Base-by-base conservation (phyloP, 2,797 vertebrate species). In the Luscinia megarhynchos region DNA sequence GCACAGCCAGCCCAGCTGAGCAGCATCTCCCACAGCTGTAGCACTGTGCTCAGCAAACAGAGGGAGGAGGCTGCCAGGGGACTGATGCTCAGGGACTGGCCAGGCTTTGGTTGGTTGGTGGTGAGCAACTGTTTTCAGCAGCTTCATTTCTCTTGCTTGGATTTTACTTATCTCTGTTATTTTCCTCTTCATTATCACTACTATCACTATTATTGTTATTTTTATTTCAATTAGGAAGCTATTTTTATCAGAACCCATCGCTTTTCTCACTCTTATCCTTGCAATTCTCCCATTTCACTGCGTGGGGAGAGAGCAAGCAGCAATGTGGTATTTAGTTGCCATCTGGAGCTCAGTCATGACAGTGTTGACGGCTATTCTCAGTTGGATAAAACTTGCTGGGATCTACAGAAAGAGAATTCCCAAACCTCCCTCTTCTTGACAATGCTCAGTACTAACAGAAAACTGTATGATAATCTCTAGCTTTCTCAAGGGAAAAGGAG, bases 281-380 rank as follows among this genome's bases (percentile, higher is more conserved):
- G 29, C 13, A 24, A 29, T 58, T 67, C 18, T 43, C 12, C 2
- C 4, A 20, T 63, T 68, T 54, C 6, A 26, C 30, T 36, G 22
- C 5, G 1, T 9, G 9, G 6, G 18, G 15, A 78, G 6, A 27
- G 12, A 70, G 36, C 1, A 10, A 62, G 53, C 1, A 6, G 13
- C 43, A 69, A 5, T 34, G 20, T 13, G 14, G 11, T 34, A 18
- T 45, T 81, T 22, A 59, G 6, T 8, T 89, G 58, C 18, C 4
- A 3, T 18, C 21, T 55, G 54, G 24, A 30, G 55, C 73, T 87
- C 78, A 91, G 73, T 34, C 7, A 26, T 4, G 8, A 54, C 43
- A 55, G 12, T 23, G 46, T 29, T 29, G 18, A 55, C 22, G 20
- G 41, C 19, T 29, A 5, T 7, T 20, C 54, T 77, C 27, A 51